Evolutionary conservation across 1,140 invertebrate genomes (phyloP), one percentile per base, ranked within the genome.

Genomic region (Leptinotarsa defecta): DNA sequence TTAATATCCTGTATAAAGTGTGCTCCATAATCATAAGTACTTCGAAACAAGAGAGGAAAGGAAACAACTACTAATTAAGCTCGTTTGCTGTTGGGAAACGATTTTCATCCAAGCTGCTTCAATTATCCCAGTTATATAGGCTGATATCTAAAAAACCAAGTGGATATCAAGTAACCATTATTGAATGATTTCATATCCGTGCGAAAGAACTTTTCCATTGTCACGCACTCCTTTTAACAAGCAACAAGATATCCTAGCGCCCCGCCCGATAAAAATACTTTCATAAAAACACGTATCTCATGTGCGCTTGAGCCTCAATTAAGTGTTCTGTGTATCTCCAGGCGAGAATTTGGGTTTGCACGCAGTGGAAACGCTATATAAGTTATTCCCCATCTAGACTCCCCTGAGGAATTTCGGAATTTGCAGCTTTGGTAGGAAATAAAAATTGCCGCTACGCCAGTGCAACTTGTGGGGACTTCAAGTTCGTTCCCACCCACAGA

Each of bases 401-500:
- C n/a, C 67, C 67, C 34, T 17, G 67, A 48, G 43, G 67, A 19
- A 68, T 68, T 43, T 68, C 15, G 43, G 67, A 19, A 68, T 68
- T 43, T 68, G 34, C n/a, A 34, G 15, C 34, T n/a, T 48, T 13
- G 67, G 11, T 43, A 68, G 27, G n/a, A 34, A 19, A 34, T 68
- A 11, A 48, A 68, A 68, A 68, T 68, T 68, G 52, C 52, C 34
- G 6, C 52, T 19, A 43, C 67, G 34, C 70, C 63, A 68, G 57
- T 73, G 68, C 52, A 76, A 52, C 57, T 76, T 68, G 71, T 20
- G 63, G 61, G 74, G 49, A 76, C 73, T 76, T 76, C 70, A 76
- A 76, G 70, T 43, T n/a, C 17, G 43, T 68, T 68, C 34, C 67
- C 67, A 68, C 67, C 67, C 67, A 43, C 34, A 34, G 67, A 34